phyloP scores from a whole-genome alignment of 2,797 vertebrate genomes.

The Myripristis murdjan region DNA sequence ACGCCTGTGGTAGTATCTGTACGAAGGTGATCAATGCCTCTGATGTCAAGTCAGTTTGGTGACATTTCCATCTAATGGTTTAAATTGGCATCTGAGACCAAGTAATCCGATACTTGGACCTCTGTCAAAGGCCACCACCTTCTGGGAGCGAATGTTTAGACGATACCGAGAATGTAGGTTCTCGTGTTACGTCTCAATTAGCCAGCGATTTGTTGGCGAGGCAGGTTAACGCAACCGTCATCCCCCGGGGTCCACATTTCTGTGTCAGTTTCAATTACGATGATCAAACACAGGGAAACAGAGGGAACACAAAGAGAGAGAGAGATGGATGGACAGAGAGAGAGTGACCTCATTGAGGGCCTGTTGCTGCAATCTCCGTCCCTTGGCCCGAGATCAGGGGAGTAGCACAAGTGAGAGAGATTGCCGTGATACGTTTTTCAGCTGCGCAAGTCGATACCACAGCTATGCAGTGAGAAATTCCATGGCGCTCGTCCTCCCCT shows the following conservation, averaged over 20 bases:
- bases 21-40: constrained; percentile 1
- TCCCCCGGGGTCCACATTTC: constrained; percentile 36
- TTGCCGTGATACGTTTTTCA: constrained; percentile 57
- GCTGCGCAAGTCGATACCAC: constrained; percentile 52
- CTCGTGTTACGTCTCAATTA: constrained; percentile 64
- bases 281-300: constrained; percentile 53
- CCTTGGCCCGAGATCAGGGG: constrained; percentile 19
- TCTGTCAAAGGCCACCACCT: constrained; percentile 35
- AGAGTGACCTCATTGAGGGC: constrained; percentile 32
- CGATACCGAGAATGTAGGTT: constrained; percentile 11
- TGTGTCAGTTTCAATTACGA: constrained; percentile 43
- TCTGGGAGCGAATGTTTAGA: constrained; percentile 13
- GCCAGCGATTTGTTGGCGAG: constrained; percentile 53
- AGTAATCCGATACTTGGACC: constrained; percentile 26
- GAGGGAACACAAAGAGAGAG: background rate
- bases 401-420: constrained; percentile 25
- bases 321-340: background rate
- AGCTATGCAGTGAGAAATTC: constrained; percentile 48
- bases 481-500: constrained; percentile 27
- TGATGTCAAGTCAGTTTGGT: constrained; percentile 18
- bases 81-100: constrained; percentile 25
- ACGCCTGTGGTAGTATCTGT: background rate
- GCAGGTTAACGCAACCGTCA: constrained; percentile 46
- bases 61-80: constrained; percentile 25
- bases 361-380: constrained; percentile 42